Conservation (phyloP, 2,888 invertebrate species). For the Agrilus biguttatus region DNA sequence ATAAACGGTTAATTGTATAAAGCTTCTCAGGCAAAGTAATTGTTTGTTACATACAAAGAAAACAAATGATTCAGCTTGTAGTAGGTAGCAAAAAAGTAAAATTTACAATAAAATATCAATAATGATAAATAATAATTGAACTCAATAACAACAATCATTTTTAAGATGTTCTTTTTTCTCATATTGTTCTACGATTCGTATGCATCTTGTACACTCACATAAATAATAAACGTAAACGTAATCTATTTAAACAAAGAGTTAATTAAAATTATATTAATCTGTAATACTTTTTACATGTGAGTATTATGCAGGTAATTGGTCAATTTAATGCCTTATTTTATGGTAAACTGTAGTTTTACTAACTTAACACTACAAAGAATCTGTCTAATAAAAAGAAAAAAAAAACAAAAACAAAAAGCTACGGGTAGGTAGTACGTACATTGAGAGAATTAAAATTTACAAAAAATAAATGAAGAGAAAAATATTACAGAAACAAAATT, state of each 20-base stretch:
- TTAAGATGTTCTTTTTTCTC: too few relatives aligned
- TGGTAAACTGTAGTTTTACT: slow-evolving; percentile 29
- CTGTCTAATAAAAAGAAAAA: slow-evolving; percentile 13
- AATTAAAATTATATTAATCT: slow-evolving; percentile 9
- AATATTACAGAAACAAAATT: background rate
- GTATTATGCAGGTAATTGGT: slow-evolving; percentile 27
- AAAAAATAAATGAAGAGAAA: slow-evolving; percentile 1
- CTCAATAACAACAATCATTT: too few relatives aligned
- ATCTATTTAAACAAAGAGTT: background rate
- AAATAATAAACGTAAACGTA: slow-evolving; percentile 1
- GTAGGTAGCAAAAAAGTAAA: too few relatives aligned
- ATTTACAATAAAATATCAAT: too few relatives aligned
- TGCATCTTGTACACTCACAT: slow-evolving; percentile 7
- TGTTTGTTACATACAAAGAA: too few relatives aligned
- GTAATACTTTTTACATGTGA: slow-evolving; percentile 24
- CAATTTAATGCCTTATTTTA: slow-evolving; percentile 28
- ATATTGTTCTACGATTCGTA: too few relatives aligned
- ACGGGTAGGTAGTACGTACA: slow-evolving; percentile 2
- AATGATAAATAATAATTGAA: too few relatives aligned
- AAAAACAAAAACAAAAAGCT: slow-evolving; percentile 5
- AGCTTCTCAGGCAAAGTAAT: too few relatives aligned
- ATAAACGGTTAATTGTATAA: too few relatives aligned
- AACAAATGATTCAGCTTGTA: too few relatives aligned
- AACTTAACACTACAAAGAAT: slow-evolving; percentile 20
- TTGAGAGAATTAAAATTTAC: slow-evolving; percentile 1